Percentiles rank a stretch among this genome's conserved stretches.
Evolutionary conservation across 2,888 invertebrate species (phyloP).

Genomic region (Apoderus coryli): DNA sequence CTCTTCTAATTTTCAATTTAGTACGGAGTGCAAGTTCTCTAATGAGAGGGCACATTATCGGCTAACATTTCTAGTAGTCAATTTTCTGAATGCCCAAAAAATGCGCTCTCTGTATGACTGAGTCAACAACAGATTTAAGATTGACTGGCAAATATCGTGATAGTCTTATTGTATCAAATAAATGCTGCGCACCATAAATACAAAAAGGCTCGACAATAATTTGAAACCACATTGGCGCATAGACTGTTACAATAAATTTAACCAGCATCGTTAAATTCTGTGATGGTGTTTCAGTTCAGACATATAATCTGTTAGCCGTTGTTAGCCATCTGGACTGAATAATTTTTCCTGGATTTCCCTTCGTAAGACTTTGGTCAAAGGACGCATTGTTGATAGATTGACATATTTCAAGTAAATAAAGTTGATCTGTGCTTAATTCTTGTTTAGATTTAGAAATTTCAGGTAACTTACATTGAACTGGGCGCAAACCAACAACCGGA

Average conservation of each 20-base stretch:
- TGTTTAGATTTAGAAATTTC: conserved; percentile 2
- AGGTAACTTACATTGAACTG: conserved; percentile 2
- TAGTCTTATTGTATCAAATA: no score
- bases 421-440: conserved; percentile 3
- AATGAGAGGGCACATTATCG: no score
- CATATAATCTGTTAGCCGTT: conserved; percentile 2
- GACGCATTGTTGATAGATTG: conserved; percentile 1
- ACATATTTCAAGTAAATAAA: conserved; percentile 2
- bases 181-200: no score
- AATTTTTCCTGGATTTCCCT: conserved; percentile 3
- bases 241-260: conserved; percentile 1
- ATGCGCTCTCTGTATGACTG: no score
- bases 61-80: no score
- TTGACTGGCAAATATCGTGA: no score
- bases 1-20: no score
- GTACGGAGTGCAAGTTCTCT: no score
- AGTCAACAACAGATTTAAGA: no score
- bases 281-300: conserved; percentile 1
- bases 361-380: conserved; percentile 3
- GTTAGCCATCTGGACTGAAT: conserved; percentile 2
- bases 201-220: no score
- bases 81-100: no score
- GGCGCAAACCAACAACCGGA: conserved; percentile 2
- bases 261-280: conserved; percentile 1
- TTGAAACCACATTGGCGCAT: conserved; percentile 1